Percentiles rank a stretch among this genome's conserved stretches.
Conservation (phyloP, 2,113 vertebrate genomes). For the Fulmarus glacialis region DNA sequence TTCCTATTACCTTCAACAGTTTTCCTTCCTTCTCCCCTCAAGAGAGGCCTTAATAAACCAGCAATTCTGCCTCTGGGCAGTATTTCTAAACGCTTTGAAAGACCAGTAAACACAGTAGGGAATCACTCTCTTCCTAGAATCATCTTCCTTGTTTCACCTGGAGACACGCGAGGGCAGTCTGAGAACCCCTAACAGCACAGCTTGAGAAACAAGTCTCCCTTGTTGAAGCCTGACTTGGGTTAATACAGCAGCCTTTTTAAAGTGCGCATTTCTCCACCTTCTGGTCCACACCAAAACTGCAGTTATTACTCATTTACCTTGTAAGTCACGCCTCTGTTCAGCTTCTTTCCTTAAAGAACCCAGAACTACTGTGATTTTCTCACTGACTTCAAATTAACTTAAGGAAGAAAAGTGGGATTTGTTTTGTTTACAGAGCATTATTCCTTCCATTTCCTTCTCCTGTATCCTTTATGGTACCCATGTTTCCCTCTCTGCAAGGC, state of each 20-base stretch:
- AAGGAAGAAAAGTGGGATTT: background rate
- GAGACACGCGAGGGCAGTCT: background rate
- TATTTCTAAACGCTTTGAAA: background rate
- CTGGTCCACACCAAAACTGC: background rate
- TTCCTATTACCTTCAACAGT: background rate
- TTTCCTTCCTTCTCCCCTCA: background rate
- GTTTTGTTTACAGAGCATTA: background rate
- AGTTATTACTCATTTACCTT: background rate
- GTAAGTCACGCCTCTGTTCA: background rate
- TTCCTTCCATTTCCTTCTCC: background rate
- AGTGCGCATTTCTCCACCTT: background rate
- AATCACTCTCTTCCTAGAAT: background rate
- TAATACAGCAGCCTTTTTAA: background rate
- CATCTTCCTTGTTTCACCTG: background rate
- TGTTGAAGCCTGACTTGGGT: background rate
- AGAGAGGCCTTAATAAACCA: background rate
- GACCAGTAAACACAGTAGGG: background rate
- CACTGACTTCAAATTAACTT: background rate
- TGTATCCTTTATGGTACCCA: background rate
- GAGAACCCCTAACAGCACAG: background rate
- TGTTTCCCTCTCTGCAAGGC: background rate
- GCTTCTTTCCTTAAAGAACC: background rate
- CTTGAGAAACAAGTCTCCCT: background rate
- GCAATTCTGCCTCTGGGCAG: background rate
- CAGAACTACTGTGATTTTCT: background rate